Percentiles rank a stretch among this genome's conserved stretches.
Conservation (phyloP, 2,888 invertebrate genomes). For the Chrysolina americana region DNA sequence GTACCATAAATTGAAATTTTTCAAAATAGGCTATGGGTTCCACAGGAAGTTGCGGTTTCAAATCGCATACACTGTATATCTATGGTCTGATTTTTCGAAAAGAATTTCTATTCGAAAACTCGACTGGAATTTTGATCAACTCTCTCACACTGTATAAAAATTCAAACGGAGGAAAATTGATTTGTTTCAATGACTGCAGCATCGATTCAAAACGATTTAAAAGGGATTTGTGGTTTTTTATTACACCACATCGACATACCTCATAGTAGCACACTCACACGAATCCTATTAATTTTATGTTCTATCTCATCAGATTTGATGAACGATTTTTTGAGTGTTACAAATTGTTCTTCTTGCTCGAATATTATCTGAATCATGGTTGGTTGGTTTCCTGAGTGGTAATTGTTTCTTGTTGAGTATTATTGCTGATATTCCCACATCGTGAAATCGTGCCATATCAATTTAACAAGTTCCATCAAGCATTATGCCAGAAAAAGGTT, state of each 20-base stretch:
- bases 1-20: too few species aligned
- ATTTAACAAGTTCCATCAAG: neutral
- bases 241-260: neutral
- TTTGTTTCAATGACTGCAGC: neutral
- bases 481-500: neutral
- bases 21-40: too few species aligned
- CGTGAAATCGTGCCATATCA: slow-evolving; percentile 4
- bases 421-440: neutral
- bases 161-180: too few species aligned
- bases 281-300: slow-evolving; percentile 10
- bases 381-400: slow-evolving; percentile 1
- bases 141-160: too few species aligned
- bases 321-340: slow-evolving; percentile 18
- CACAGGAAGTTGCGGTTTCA: too few species aligned
- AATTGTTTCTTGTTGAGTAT: slow-evolving; percentile 3
- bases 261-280: neutral
- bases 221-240: neutral
- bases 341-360: slow-evolving; percentile 2
- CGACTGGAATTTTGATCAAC: too few species aligned
- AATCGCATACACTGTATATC: too few species aligned
- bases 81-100: too few species aligned
- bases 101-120: too few species aligned
- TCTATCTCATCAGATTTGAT: slow-evolving; percentile 7
- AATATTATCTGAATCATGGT: slow-evolving; percentile 5
- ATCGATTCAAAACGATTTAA: neutral